Evolutionary conservation across 2,797 vertebrate species (phyloP), one percentile per base, ranked within the genome.

Genomic region (Sciaenops ocellatus): DNA sequence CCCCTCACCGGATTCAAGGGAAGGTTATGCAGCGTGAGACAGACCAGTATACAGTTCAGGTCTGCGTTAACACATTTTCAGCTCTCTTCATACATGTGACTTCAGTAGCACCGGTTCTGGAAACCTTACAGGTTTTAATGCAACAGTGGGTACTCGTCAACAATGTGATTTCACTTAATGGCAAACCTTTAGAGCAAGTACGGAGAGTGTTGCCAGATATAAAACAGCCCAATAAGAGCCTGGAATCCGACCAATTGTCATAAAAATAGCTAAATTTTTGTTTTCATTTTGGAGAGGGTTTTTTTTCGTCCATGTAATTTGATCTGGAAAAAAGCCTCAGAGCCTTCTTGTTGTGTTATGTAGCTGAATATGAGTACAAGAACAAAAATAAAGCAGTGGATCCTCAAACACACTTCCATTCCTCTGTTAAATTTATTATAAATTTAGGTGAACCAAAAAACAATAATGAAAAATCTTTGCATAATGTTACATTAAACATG

Each of bases 71-170:
- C 26, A 59, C 13, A n/a, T 61, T 30, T 41, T 57, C 46, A 71
- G 16, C 54, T 78, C 63, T 62, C 38, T 48, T 34, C 47, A 64
- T 26, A 11, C 30, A 30, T 71, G 56, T 48, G 17, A 57, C 64
- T 68, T 47, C 11, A 28, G 57, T 18, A 28, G 55, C 38, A 20
- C 18, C 6, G 16, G 4, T 47, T 42, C 62, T 18, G 18, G 56
- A 17, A 57, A 47, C 41, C 56, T 12, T 30, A 47, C 28, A 62
- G 61, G 15, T 68, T 82, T 61, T n/a, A 70, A 63, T 77, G 56
- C 38, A 66, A 52, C 47, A 30, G 24, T 47, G 30, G 41, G 41
- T 6, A n/a, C 47, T 24, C 2, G 1, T 24, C 5, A 54, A 30
- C 18, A 30, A 42, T 69, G 13, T 28, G 22, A 55, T 67, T 62